Base-by-base conservation (phyloP, 2,888 invertebrate species). In the Volucella inflata region DNA sequence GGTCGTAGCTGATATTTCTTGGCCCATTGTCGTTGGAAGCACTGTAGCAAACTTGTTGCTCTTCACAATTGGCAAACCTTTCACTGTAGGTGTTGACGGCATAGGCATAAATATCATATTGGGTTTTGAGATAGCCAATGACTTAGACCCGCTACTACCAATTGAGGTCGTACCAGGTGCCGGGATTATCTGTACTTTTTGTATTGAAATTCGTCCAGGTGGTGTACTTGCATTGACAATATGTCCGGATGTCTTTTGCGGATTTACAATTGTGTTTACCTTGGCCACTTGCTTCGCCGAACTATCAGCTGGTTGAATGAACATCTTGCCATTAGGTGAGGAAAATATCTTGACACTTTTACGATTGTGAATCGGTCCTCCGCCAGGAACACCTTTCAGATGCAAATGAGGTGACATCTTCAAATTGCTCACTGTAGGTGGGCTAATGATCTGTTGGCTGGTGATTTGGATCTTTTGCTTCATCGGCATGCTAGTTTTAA, bases 301-400 rank as follows among this genome's bases (percentile, higher is more conserved):
- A 67, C 84, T 87, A 68, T 90, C 89, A n/a, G 90, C 89, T 2
- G 90, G 88, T 75, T 91, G 92, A 64, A 92, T 90, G 62, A 91
- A 91, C 77, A 92, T 89, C 82, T 92, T 92, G 14, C 91, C 92
- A 78, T 91, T 91, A 30, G 91, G 89, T 6, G 92, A 91, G 60
- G 90, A 89, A 65, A 91, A 91, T 42, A 92, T 90, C 88, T 92
- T 92, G 0, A 92, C 90, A 70, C 90, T 90, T 38, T 89, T 89
- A 8, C 92, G 89, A 38, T 90, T 88, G 16, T 90, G 89, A 60
- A 90, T 90, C 60, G 90, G 81, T 17, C 85, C 85, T 11, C 85
- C 85, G 0, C 85, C 89, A 2, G 90, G 88, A 36, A 91, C 89
- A 81, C 89, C 90, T 81, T 91, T 91, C 38, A 91, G 83, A 46